Base-by-base conservation (phyloP, 2,888 invertebrate species). In the Coleophora flavipennella region DNA sequence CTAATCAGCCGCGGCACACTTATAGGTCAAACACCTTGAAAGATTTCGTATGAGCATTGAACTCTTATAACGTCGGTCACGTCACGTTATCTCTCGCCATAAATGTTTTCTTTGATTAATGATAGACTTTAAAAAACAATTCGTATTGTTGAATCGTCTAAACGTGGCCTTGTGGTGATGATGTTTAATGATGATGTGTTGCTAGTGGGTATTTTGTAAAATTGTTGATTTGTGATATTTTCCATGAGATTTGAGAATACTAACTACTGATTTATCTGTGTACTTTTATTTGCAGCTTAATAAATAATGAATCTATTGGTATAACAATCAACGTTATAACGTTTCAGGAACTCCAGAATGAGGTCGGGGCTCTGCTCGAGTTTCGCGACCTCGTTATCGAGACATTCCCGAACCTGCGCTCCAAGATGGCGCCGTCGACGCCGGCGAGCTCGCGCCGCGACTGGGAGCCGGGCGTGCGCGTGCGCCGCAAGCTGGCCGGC, bases 311-410 rank as follows among this genome's bases (percentile, higher is more conserved):
- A n/a, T n/a, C n/a, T n/a, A n/a, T n/a, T n/a, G n/a, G n/a, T n/a
- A n/a, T n/a, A n/a, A n/a, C n/a, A n/a, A n/a, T n/a, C n/a, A n/a
- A n/a, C n/a, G n/a, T 20, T 20, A 20, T 20, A 4, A 32, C 14
- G 8, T 14, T 40, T 1, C 76, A 88, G 88, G 95, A 95, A 87
- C 89, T 95, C 77, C 95, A 95, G 90, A 92, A 94, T 91, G 95
- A 95, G 87, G 95, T 95, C 86, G 94, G 94, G 53, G 94, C 94
- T 60, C 84, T 95, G 61, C 89, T 95, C 81, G 94, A 95, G 87
- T 95, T 95, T 81, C 92, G 95, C 84, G 94, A 95, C 85, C 90
- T 94, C 89, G 95, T 95, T 88, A 94, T 95, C 90, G 94, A 94
- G 89, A 93, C 94, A 67, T 94, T 95, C 87, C 95, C 95, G 62